phyloP scores from a whole-genome alignment of 2,113 vertebrate species.

The Genyomyrus donnyi region DNA sequence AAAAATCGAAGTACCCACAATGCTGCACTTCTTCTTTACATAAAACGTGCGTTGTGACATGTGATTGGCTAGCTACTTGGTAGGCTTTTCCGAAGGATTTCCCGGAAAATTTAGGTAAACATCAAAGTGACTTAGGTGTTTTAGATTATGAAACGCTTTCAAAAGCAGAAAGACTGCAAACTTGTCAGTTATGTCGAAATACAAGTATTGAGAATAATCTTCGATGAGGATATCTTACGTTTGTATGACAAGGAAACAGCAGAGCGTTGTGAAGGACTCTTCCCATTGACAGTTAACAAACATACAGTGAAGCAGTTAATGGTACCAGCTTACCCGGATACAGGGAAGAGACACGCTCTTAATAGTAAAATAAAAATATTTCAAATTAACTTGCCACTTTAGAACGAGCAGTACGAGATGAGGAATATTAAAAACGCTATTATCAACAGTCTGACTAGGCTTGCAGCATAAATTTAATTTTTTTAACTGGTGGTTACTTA shows the following conservation, averaged over 20 bases:
- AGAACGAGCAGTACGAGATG: neutral
- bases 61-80: neutral
- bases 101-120: neutral
- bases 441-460: neutral
- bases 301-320: neutral
- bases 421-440: neutral
- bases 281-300: neutral
- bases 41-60: neutral
- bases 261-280: too few species aligned
- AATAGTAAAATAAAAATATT: neutral
- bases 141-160: neutral
- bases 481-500: neutral
- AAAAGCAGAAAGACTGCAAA: neutral
- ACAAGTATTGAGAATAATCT: neutral
- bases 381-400: neutral
- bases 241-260: too few species aligned
- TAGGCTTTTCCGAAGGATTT: neutral
- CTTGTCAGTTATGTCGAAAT: neutral
- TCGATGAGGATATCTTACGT: neutral
- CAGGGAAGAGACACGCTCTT: neutral
- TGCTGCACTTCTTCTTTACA: neutral
- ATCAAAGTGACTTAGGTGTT: neutral
- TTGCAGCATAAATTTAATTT: neutral
- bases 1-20: neutral
- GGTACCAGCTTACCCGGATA: neutral